Conservation (phyloP, 2,113 vertebrate species). For the Prietella phreatophila region DNA sequence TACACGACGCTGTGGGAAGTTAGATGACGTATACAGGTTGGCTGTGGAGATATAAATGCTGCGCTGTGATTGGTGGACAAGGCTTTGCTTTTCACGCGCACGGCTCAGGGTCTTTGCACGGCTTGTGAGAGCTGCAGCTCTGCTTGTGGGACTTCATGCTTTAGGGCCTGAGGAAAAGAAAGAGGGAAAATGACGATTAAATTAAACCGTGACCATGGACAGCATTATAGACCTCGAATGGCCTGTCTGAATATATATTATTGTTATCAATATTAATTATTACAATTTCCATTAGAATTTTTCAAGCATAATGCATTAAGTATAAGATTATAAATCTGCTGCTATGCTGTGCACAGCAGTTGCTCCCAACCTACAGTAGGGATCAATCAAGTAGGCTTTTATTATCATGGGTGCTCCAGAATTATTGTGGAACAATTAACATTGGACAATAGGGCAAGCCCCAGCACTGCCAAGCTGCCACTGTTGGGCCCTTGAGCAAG, state of each 20-base stretch:
- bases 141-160: not conserved
- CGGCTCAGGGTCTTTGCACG: not conserved
- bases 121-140: not conserved
- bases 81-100: not conserved
- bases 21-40: not conserved
- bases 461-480: too few species aligned
- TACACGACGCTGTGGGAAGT: not conserved
- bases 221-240: slow-evolving; percentile 84
- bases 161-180: slow-evolving; percentile 25
- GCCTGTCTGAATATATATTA: slow-evolving; percentile 73
- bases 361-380: not conserved
- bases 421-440: not conserved
- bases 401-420: not conserved
- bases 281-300: not conserved
- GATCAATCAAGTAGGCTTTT: too few species aligned
- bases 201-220: slow-evolving; percentile 77
- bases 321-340: not conserved
- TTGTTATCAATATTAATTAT: not conserved
- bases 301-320: not conserved
- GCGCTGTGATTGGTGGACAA: slow-evolving; percentile 74
- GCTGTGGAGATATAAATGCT: slow-evolving; percentile 4
- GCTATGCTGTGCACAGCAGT: not conserved
- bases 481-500: too few species aligned
- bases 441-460: too few species aligned
- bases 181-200: slow-evolving; percentile 79